Evolutionary conservation across 2,888 invertebrate species (phyloP).

Genomic region (Polylopha cassiicola): DNA sequence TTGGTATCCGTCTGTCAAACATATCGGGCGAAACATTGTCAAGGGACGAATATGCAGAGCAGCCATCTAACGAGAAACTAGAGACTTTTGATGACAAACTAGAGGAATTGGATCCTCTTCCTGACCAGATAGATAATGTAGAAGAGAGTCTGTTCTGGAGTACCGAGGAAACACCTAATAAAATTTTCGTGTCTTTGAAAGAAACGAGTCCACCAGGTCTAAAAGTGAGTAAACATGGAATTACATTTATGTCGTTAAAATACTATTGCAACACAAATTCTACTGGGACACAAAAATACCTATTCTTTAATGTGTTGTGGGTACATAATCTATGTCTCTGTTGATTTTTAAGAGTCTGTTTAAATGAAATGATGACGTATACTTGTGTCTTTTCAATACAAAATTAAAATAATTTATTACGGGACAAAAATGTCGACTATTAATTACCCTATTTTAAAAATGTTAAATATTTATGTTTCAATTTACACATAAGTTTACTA

Average conservation of each 20-base stretch:
- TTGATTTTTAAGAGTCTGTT: no score
- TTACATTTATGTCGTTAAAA: conserved; percentile 37
- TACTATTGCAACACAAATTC: conserved; percentile 37
- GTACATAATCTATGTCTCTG: no score
- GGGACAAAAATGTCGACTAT: no score
- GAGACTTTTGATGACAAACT: conserved; percentile 33
- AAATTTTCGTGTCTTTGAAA: conserved; percentile 29
- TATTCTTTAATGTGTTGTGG: no score
- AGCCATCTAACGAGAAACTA: conserved; percentile 32
- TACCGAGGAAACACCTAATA: conserved; percentile 26
- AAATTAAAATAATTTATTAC: no score
- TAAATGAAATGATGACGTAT: no score
- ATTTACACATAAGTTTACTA: no score
- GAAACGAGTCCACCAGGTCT: conserved; percentile 30
- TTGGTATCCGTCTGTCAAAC: conserved; percentile 31
- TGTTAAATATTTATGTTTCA: no score
- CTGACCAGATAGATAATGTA: conserved; percentile 31
- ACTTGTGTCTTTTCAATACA: no score
- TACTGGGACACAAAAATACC: conserved; percentile 32
- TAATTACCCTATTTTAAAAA: no score
- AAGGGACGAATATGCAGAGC: conserved; percentile 30
- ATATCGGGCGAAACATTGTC: conserved; percentile 34
- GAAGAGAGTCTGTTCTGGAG: conserved; percentile 26
- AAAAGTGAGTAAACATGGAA: conserved; percentile 31
- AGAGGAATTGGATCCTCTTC: conserved; percentile 29